These are phyloP conservation scores for Epizoanthus rinbou DNA, from an alignment of 92 coral and sea anemone genomes.

Conservation along the genomic window DNA sequence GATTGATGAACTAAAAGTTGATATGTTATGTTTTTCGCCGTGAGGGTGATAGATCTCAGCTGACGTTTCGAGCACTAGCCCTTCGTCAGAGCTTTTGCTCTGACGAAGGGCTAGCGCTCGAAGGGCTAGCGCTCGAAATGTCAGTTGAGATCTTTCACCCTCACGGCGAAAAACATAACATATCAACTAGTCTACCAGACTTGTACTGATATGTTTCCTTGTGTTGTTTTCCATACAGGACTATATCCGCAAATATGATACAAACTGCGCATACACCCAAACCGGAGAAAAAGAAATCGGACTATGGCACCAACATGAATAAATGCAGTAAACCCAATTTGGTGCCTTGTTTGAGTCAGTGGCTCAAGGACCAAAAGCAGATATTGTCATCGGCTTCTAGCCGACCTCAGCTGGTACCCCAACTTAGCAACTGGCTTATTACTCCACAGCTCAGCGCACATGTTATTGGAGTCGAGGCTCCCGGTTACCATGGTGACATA, in stretches of 20 bases:
- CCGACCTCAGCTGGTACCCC: slow-evolving; percentile 38
- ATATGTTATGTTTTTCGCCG: no score
- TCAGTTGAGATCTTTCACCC: no score
- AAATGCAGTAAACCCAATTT: neutral
- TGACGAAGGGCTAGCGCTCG: no score
- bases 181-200: no score
- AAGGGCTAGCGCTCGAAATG: no score
- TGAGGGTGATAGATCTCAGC: no score
- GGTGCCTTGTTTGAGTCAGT: slow-evolving; percentile 37
- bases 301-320: neutral
- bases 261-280: neutral
- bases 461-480: slow-evolving; percentile 43
- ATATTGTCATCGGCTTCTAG: neutral
- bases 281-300: neutral
- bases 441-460: slow-evolving; percentile 21
- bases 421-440: slow-evolving; percentile 38
- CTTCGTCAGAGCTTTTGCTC: no score
- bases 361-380: slow-evolving; percentile 1
- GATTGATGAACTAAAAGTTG: no score
- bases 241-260: neutral
- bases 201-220: neutral
- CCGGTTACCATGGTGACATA: slow-evolving; percentile 36
- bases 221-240: neutral
- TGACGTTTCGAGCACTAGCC: no score
- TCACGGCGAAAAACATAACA: no score